phyloP scores from a whole-genome alignment of 1,140 invertebrate species.

The Dreissena rostriformis region DNA sequence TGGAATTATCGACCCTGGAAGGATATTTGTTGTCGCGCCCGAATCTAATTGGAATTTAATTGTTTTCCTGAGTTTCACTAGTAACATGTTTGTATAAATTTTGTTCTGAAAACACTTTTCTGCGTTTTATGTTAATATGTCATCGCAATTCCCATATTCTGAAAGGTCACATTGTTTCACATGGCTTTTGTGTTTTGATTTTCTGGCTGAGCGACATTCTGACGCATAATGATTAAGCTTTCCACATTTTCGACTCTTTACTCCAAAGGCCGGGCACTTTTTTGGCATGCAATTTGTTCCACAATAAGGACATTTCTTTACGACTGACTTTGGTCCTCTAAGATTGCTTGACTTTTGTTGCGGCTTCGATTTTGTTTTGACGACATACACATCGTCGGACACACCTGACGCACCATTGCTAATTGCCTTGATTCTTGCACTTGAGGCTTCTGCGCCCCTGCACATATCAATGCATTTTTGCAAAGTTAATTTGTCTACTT shows the following conservation, averaged over 20 bases:
- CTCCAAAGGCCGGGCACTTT: conserved; percentile 1
- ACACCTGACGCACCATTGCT: too few species aligned
- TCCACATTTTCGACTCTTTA: conserved; percentile 22
- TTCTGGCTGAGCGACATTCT: neutral
- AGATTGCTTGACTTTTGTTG: neutral
- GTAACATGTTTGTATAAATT: neutral
- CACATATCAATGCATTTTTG: conserved; percentile 29
- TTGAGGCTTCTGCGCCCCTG: neutral
- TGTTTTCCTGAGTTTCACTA: neutral
- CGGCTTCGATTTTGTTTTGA: neutral
- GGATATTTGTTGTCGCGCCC: conserved; percentile 4
- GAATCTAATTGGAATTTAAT: conserved; percentile 16
- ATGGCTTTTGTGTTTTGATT: neutral
- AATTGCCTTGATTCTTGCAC: conserved; percentile 6
- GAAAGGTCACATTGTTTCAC: neutral
- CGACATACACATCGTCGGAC: neutral
- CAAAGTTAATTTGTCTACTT: conserved; percentile 22
- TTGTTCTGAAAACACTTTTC: neutral
- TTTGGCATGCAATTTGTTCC: conserved; percentile 5
- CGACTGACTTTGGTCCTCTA: neutral
- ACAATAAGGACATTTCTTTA: conserved; percentile 22
- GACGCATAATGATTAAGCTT: conserved; percentile 8
- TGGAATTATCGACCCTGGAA: neutral
- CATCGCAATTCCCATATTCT: neutral
- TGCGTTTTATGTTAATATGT: neutral